These are phyloP conservation scores for Furcula furcula DNA, from an alignment of 2,888 invertebrate species.

Conservation along the genomic window DNA sequence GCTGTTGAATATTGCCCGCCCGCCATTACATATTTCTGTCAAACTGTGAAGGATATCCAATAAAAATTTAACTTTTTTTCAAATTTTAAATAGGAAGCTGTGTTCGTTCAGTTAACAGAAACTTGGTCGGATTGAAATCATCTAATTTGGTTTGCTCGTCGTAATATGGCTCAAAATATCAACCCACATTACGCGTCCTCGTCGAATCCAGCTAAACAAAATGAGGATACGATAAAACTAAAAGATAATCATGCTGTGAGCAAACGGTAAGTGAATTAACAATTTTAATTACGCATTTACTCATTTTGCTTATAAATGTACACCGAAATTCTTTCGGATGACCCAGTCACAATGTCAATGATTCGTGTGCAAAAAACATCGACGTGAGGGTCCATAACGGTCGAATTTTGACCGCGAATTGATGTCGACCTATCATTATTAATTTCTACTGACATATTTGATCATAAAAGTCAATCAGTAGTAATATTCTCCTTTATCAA, in stretches of 20 bases:
- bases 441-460: conserved; percentile 18
- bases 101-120: conserved; percentile 65
- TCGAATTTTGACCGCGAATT: conserved; percentile 5
- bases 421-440: no score
- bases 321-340: no score
- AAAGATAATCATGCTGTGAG: conserved; percentile 94
- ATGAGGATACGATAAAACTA: conserved; percentile 88
- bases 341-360: no score
- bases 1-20: conserved; percentile 50
- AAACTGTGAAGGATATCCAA: conserved; percentile 43
- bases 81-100: conserved; percentile 75
- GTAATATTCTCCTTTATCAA: background rate
- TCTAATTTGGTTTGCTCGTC: conserved; percentile 44
- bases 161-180: conserved; percentile 92
- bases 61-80: conserved; percentile 77
- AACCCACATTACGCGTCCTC: conserved; percentile 90
- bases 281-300: conserved; percentile 5
- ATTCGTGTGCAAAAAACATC: no score
- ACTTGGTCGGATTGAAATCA: conserved; percentile 46
- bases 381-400: conserved; percentile 14
- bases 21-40: conserved; percentile 63
- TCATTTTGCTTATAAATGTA: no score
- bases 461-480: conserved; percentile 4
- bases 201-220: conserved; percentile 88
- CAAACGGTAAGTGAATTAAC: conserved; percentile 86